Evolutionary conservation across 2,797 vertebrate genomes (phyloP).

Genomic region (Ceryle rudis): DNA sequence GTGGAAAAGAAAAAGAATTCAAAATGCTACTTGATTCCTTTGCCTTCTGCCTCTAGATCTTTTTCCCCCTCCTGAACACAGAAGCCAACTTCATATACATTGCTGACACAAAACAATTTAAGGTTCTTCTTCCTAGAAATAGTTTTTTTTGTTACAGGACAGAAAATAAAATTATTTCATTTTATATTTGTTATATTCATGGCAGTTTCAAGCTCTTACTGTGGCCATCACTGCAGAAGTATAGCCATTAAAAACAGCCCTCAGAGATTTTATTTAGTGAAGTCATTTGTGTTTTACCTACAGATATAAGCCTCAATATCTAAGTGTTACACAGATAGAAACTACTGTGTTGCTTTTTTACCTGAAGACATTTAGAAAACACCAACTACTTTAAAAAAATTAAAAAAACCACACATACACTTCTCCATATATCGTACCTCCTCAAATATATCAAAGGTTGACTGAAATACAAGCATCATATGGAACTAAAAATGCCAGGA

Average conservation of each 20-base stretch:
- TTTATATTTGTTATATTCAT: slow-evolving; percentile 20
- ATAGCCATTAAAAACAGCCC: slow-evolving; percentile 9
- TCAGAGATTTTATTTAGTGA: slow-evolving; percentile 11
- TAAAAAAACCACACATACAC: background rate
- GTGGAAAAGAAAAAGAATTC: background rate
- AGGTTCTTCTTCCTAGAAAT: background rate
- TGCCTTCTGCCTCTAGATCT: background rate
- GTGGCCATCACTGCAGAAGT: background rate
- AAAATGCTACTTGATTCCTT: background rate
- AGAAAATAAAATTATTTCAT: background rate
- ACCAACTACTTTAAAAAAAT: background rate
- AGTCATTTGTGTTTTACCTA: background rate
- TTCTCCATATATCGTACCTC: background rate
- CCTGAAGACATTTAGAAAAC: background rate
- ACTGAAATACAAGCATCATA: background rate
- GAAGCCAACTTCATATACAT: background rate
- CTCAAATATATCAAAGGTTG: background rate
- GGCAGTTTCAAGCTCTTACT: background rate
- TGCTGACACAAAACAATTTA: background rate
- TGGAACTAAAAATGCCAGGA: background rate
- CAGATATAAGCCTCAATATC: background rate
- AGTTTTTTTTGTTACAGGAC: background rate
- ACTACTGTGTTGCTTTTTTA: background rate
- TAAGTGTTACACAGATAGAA: background rate
- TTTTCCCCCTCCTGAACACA: background rate